phyloP scores from a whole-genome alignment of 2,797 vertebrate genomes.

The Myiotriccus ornatus region DNA sequence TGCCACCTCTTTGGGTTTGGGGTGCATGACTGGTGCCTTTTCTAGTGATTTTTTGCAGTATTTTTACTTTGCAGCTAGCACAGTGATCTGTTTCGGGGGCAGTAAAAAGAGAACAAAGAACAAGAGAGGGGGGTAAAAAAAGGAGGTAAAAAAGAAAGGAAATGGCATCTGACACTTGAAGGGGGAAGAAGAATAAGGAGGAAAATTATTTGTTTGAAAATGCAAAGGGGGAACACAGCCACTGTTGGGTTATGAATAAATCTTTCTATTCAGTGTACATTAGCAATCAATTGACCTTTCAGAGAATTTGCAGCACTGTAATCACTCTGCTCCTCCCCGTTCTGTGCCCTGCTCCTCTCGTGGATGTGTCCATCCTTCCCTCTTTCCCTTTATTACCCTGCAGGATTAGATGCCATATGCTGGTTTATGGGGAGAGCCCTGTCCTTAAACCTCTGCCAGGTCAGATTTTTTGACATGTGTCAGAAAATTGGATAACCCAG shows the following conservation, averaged over 20 bases:
- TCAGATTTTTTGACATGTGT: background rate
- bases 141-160: accelerated
- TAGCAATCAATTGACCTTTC: background rate
- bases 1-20: background rate
- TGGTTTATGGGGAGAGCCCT: background rate
- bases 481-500: background rate
- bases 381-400: accelerated
- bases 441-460: background rate
- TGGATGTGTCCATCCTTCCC: background rate
- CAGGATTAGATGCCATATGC: background rate
- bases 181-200: background rate
- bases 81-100: background rate
- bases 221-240: background rate
- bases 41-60: background rate
- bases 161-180: slow-evolving; percentile 5
- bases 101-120: slow-evolving; percentile 33
- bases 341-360: background rate
- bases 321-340: background rate
- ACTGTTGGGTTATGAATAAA: background rate
- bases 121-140: accelerated
- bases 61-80: background rate
- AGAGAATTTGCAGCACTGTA: background rate
- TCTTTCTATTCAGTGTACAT: background rate
- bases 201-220: background rate
- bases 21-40: background rate